A percentile compares a stretch with the other conserved stretches of the same genome.
Evolutionary conservation across 2,797 vertebrate genomes (phyloP).

Genomic region (Eulemur albifrons): DNA sequence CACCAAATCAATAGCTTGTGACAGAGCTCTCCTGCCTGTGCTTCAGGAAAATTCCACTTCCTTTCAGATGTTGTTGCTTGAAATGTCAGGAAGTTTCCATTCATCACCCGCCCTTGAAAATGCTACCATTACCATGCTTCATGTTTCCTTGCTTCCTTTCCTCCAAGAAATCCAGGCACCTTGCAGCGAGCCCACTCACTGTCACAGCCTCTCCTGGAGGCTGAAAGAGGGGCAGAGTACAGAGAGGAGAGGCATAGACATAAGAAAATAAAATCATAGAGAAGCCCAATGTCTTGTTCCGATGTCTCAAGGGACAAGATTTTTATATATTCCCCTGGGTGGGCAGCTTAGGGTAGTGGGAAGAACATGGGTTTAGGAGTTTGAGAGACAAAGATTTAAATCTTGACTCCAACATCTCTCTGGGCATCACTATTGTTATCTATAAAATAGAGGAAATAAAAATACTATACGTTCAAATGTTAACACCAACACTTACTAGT

Average conservation of each 20-base stretch:
- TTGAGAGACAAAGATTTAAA: background rate
- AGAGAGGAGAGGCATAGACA: background rate
- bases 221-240: background rate
- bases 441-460: background rate
- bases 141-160: background rate
- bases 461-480: background rate
- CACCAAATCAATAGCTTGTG: conserved; percentile 66
- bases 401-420: background rate
- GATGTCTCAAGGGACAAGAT: background rate
- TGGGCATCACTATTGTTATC: background rate
- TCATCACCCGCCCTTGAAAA: conserved; percentile 50
- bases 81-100: conserved; percentile 72
- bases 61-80: conserved; percentile 57
- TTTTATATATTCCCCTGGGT: background rate
- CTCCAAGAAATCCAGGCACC: background rate
- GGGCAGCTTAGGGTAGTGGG: background rate
- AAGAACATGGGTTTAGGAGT: background rate
- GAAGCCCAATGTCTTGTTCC: background rate
- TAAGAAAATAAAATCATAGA: background rate
- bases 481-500: background rate
- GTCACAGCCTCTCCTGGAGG: background rate
- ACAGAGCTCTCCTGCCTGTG: conserved; percentile 46
- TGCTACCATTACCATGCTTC: background rate
- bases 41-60: conserved; percentile 73
- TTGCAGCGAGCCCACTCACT: background rate